A percentile compares a stretch with the other conserved stretches of the same genome.
phyloP scores from a whole-genome alignment of 1,140 invertebrate species.

The Psilanteris sp. region DNA sequence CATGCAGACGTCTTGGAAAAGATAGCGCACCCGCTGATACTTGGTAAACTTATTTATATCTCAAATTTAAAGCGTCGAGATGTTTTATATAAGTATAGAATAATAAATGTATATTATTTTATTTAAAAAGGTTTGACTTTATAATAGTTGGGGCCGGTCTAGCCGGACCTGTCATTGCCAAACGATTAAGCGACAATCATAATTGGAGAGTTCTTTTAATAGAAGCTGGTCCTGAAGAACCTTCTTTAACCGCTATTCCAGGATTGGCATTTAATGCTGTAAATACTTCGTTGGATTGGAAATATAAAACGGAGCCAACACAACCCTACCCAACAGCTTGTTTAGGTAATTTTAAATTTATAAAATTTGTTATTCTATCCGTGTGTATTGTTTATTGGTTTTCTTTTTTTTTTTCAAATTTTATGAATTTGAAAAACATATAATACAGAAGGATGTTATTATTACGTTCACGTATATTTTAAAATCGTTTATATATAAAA shows the following conservation, averaged over 20 bases:
- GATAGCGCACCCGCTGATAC: slow-evolving; percentile 65
- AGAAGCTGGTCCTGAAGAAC: slow-evolving; percentile 89
- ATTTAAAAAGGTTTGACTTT: slow-evolving; percentile 81
- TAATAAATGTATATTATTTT: too few relatives aligned
- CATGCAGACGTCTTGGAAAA: slow-evolving; percentile 74
- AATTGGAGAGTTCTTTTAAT: slow-evolving; percentile 80
- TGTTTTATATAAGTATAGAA: too few relatives aligned
- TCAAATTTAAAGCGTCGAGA: too few relatives aligned
- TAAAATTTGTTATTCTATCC: too few relatives aligned
- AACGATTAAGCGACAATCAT: slow-evolving; percentile 74
- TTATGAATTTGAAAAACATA: too few relatives aligned
- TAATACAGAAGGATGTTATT: too few relatives aligned
- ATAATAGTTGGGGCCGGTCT: slow-evolving; percentile 82
- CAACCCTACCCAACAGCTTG: slow-evolving; percentile 77
- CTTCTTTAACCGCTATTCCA: slow-evolving; percentile 84
- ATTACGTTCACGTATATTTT: too few relatives aligned
- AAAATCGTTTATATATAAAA: too few relatives aligned
- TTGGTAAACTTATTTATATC: too few relatives aligned
- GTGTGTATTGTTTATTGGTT: too few relatives aligned
- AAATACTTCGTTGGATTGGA: slow-evolving; percentile 83
- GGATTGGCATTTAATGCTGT: slow-evolving; percentile 82
- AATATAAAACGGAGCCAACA: slow-evolving; percentile 82
- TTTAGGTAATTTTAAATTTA: slow-evolving; percentile 73
- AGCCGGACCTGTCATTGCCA: slow-evolving; percentile 84
- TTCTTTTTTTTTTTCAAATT: too few relatives aligned